A percentile compares a stretch with the other conserved stretches of the same genome.
Conservation (phyloP, 2,113 vertebrate species). For the Salvelinus namaycush region DNA sequence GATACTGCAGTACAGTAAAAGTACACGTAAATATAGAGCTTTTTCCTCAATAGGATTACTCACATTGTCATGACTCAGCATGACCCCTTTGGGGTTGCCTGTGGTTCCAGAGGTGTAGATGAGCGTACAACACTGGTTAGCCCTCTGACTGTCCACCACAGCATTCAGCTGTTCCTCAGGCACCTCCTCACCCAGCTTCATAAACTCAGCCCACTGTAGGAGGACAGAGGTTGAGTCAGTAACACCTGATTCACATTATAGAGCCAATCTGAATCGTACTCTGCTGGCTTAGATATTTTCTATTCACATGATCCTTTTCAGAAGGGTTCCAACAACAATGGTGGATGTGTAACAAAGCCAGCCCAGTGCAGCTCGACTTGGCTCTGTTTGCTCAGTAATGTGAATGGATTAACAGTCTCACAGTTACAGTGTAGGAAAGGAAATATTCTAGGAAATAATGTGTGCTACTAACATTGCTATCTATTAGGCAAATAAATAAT, state of each 20-base stretch:
- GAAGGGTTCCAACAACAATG: too few relatives aligned
- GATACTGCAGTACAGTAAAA: too few relatives aligned
- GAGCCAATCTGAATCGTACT: too few relatives aligned
- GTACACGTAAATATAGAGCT: too few relatives aligned
- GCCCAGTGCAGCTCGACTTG: too few relatives aligned
- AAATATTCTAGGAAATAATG: neutral
- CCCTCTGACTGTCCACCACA: slow-evolving; percentile 65
- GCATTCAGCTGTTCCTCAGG: slow-evolving; percentile 63
- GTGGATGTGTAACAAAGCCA: too few relatives aligned
- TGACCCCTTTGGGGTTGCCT: slow-evolving; percentile 76
- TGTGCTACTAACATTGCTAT: neutral
- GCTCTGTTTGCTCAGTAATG: neutral
- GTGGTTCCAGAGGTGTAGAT: slow-evolving; percentile 80
- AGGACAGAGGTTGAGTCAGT: neutral
- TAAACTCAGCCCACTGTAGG: slow-evolving; percentile 77
- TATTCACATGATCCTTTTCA: too few relatives aligned
- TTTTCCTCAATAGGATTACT: slow-evolving; percentile 29
- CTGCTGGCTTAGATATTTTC: too few relatives aligned
- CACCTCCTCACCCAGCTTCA: slow-evolving; percentile 68
- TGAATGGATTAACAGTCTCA: neutral
- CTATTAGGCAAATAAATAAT: neutral
- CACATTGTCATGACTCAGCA: slow-evolving; percentile 84
- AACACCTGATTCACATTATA: neutral
- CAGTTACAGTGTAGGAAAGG: neutral
- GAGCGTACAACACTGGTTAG: slow-evolving; percentile 78